These are phyloP conservation scores for Bergia sp. DNA, from an alignment of 92 coral and sea anemone genomes.

Conservation along the genomic window DNA sequence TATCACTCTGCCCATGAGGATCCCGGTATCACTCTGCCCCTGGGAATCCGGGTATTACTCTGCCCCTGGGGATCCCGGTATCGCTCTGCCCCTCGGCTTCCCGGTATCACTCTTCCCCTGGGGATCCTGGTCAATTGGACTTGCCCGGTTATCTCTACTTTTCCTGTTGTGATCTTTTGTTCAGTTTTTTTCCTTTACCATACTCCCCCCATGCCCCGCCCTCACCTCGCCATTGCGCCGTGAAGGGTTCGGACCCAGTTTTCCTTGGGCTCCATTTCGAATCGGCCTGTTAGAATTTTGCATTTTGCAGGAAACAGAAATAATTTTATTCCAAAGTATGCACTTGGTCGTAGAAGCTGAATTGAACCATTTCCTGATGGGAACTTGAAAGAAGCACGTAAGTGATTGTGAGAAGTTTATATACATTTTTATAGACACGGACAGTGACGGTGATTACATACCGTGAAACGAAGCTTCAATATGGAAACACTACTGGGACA, in stretches of 20 bases:
- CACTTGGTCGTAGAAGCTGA: conserved; percentile 5
- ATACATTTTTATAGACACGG: neutral
- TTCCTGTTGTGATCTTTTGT: too few relatives aligned
- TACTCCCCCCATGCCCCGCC: too few relatives aligned
- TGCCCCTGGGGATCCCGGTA: too few relatives aligned
- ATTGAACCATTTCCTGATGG: neutral
- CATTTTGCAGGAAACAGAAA: neutral
- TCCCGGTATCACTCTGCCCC: too few relatives aligned
- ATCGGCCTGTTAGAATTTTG: neutral
- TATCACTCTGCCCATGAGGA: too few relatives aligned
- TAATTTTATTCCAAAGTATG: neutral
- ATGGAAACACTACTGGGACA: conserved; percentile 1
- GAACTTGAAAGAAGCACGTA: conserved; percentile 22
- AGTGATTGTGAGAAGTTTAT: conserved; percentile 27
- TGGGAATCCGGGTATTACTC: too few relatives aligned
- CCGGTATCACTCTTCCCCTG: too few relatives aligned
- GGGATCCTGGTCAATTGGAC: too few relatives aligned
- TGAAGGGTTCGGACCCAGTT: neutral
- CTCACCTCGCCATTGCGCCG: too few relatives aligned
- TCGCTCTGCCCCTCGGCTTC: too few relatives aligned
- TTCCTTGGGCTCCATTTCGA: neutral
- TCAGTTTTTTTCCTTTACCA: too few relatives aligned
- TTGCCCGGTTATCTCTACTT: too few relatives aligned
- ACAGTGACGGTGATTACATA: neutral
- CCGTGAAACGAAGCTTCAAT: neutral